These are phyloP conservation scores for Sinella curviseta DNA, from an alignment of 1,140 invertebrate genomes.

Conservation along the genomic window DNA sequence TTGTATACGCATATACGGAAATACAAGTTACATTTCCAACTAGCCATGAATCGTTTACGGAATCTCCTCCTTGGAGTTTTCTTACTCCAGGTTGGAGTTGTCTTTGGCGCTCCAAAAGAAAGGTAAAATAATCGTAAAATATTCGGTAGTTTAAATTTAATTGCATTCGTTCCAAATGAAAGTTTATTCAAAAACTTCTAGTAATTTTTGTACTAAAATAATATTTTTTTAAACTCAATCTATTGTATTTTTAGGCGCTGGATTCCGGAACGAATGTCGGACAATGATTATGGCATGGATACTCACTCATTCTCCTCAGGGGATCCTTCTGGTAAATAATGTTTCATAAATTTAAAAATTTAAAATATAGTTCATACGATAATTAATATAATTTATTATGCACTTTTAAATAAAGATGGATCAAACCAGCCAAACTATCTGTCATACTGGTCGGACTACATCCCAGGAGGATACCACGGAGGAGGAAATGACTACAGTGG, in stretches of 20 bases:
- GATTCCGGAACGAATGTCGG: neutral
- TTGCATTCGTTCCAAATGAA: too few species aligned
- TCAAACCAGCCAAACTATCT: neutral
- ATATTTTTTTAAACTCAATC: too few species aligned
- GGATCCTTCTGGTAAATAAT: neutral
- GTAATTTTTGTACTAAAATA: too few species aligned
- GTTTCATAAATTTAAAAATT: neutral
- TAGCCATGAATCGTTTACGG: too few species aligned
- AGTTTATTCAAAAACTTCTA: too few species aligned
- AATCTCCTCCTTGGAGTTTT: too few species aligned
- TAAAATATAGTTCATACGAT: neutral
- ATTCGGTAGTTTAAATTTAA: too few species aligned
- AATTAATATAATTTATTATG: neutral
- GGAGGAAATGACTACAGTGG: neutral
- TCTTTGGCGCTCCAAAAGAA: too few species aligned
- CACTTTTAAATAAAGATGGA: neutral
- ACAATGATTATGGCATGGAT: neutral
- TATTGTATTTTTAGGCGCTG: neutral
- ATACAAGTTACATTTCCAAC: too few species aligned
- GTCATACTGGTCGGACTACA: slow-evolving; percentile 3
- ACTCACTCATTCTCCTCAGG: neutral
- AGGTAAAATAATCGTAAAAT: too few species aligned
- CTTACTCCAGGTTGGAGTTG: too few species aligned
- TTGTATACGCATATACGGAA: too few species aligned
- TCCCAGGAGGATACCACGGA: neutral